Conservation (phyloP, 2,113 vertebrate genomes). For the Astur gentilis region DNA sequence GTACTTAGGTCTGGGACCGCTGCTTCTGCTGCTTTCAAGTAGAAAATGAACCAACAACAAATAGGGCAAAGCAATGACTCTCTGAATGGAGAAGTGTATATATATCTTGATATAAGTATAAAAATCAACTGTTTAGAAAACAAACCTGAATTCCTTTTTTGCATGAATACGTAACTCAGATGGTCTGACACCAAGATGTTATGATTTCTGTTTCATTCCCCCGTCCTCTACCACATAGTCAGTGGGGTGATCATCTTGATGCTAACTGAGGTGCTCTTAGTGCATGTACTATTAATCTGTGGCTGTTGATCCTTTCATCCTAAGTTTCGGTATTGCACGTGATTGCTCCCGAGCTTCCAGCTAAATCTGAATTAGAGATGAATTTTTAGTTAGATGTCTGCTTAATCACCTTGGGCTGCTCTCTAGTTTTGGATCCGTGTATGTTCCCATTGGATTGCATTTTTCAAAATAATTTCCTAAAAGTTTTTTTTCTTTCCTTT, state of each 20-base stretch:
- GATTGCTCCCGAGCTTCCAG: not conserved
- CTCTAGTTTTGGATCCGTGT: not conserved
- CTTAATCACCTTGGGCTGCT: not conserved
- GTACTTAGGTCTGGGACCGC: not conserved
- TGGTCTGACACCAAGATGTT: not conserved
- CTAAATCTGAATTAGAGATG: not conserved
- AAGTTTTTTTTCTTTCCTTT: too few species aligned
- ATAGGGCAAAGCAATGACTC: not conserved
- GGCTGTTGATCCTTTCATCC: not conserved
- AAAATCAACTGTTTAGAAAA: not conserved
- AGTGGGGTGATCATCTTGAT: not conserved
- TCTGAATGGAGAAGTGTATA: not conserved
- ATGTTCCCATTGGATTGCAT: not conserved
- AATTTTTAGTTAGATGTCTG: not conserved
- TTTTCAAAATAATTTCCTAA: not conserved
- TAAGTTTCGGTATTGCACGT: rapidly evolving
- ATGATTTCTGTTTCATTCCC: not conserved
- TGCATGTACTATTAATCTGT: not conserved
- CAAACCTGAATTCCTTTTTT: not conserved
- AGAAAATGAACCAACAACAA: not conserved
- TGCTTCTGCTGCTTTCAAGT: not conserved
- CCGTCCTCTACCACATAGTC: not conserved
- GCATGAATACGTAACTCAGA: not conserved
- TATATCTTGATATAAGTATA: not conserved
- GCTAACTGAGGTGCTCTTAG: not conserved